Evolutionary conservation across 2,888 invertebrate species (phyloP).

Genomic region (Tiliacea aurago): DNA sequence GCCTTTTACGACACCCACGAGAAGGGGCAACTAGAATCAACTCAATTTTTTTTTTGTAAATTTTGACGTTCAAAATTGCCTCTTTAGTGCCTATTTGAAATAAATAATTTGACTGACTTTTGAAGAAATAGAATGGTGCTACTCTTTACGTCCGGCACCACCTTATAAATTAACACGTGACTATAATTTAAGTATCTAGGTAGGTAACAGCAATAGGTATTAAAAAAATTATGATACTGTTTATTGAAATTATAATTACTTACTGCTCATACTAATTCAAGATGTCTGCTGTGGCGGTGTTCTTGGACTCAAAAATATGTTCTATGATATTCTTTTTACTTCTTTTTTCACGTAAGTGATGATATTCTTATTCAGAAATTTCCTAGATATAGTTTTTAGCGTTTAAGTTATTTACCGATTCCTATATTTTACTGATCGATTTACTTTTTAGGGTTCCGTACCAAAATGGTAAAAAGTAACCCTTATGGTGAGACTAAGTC

Average conservation of each 20-base stretch:
- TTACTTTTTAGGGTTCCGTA: no score
- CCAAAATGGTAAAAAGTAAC: no score
- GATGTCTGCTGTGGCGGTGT: neutral
- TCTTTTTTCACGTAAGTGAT: slow-evolving; percentile 28
- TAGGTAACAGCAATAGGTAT: neutral
- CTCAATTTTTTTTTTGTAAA: no score
- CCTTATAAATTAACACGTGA: neutral
- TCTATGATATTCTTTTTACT: neutral
- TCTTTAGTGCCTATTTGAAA: no score
- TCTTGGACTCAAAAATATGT: neutral
- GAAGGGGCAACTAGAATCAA: no score
- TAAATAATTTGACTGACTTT: no score
- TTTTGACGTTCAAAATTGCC: no score
- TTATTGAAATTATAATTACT: slow-evolving; percentile 2
- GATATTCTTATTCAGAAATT: neutral
- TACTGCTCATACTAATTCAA: slow-evolving; percentile 4
- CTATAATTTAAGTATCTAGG: neutral
- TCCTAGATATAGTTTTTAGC: neutral
- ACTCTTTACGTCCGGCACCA: no score
- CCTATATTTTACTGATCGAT: neutral
- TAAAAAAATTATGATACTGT: neutral
- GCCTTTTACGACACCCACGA: no score
- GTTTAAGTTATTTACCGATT: neutral
- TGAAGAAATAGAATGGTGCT: no score
- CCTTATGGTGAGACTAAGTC: no score